Base-by-base conservation (phyloP, 2,113 vertebrate genomes). In the Heterotilapia buettikoferi region DNA sequence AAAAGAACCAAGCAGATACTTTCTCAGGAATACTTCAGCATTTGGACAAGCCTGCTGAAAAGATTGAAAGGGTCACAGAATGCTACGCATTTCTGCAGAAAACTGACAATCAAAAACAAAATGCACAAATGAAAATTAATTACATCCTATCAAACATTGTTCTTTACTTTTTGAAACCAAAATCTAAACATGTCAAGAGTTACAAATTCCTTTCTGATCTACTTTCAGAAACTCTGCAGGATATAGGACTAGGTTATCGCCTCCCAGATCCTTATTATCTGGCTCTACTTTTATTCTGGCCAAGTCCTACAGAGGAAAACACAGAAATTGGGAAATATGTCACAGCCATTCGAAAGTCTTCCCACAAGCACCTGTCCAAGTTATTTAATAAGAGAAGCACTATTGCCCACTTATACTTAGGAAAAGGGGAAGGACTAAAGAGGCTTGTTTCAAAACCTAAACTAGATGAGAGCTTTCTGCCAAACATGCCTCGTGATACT, bases 261-360 rank as follows among this genome's bases (percentile, higher is more conserved):
- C 36, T 73, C 38, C 93, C 95, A 40, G 95, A 95, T 1, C n/a
- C 93, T 2, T 94, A 94, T 86, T 95, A 93, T 5, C 33, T 94
- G 76, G 90, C 91, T 19, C 66, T 96, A 7, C 90, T 96, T 2
- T 83, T 96, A 12, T 50, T 95, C 33, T 96, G 95, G 95, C 95
- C 95, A 2, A 73, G 61, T 50, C 84, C 80, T 6, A 33, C 53
- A 0, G 26, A 84, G 14, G 61, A 76, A 61, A 80, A 92, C 19
- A 50, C 73, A 2, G 82, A 93, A 9, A 91, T 96, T 2, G 5
- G 3, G 1, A 81, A 53, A 8, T 95, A 96, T 84, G 87, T 95
- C 1, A 88, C 5, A 24, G 84, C 88, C 1, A 93, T 95, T 10
- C 82, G 88, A 61, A 90, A 83, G 0, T 86, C 94, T 0, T 92